Evolutionary conservation across 2,797 vertebrate genomes (phyloP).

Genomic region (Uromys caudimaculatus): DNA sequence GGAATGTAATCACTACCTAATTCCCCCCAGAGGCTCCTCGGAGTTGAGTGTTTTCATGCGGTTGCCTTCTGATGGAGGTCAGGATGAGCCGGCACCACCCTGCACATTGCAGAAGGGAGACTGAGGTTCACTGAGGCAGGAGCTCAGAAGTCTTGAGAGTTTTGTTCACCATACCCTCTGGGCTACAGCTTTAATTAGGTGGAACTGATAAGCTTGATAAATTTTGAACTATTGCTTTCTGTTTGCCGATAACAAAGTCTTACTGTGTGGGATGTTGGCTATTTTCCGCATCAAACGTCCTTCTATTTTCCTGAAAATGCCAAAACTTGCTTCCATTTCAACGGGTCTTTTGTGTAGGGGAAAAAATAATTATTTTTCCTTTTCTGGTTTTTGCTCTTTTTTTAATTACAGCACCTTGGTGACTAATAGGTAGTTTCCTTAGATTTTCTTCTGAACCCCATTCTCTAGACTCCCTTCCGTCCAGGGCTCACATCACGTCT

Average conservation of each 20-base stretch:
- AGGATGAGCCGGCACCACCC: constrained; percentile 79
- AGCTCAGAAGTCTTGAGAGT: constrained; percentile 82
- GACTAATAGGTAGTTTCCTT: constrained; percentile 55
- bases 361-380: neutral
- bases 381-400: constrained; percentile 64
- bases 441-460: constrained; percentile 28
- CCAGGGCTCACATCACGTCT: neutral
- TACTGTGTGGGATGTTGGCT: constrained; percentile 75
- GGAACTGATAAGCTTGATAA: constrained; percentile 87
- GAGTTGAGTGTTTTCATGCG: constrained; percentile 62
- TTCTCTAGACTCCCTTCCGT: constrained; percentile 13
- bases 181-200: constrained; percentile 84
- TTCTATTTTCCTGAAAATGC: constrained; percentile 79
- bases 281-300: constrained; percentile 76
- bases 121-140: constrained; percentile 78
- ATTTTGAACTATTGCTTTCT: constrained; percentile 85
- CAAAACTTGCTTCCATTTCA: constrained; percentile 79
- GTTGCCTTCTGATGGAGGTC: constrained; percentile 74
- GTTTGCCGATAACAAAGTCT: constrained; percentile 85
- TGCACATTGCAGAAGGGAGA: constrained; percentile 76
- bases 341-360: constrained; percentile 73
- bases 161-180: constrained; percentile 81
- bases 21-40: constrained; percentile 73
- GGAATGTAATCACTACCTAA: constrained; percentile 81
- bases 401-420: constrained; percentile 74